These are phyloP conservation scores for Melanerpes formicivorus DNA, from an alignment of 2,113 vertebrate species.

Conservation along the genomic window DNA sequence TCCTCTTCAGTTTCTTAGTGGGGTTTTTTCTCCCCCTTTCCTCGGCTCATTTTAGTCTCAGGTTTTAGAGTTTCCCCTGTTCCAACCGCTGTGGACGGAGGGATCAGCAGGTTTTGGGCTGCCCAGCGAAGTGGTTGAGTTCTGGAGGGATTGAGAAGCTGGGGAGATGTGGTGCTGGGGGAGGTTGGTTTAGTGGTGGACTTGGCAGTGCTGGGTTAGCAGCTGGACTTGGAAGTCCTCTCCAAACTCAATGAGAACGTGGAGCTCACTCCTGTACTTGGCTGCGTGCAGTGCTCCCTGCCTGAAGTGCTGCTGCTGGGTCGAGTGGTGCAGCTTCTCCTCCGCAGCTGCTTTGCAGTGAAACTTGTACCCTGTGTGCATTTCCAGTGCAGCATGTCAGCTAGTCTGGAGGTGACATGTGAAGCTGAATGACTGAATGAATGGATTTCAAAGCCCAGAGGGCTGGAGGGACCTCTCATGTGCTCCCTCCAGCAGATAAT, in stretches of 20 bases:
- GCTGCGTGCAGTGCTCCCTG: fast-evolving
- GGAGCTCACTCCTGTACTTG: background rate
- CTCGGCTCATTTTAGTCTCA: background rate
- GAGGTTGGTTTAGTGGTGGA: background rate
- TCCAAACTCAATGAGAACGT: background rate
- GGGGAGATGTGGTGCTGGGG: background rate
- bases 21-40: too few relatives aligned
- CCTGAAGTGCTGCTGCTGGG: background rate
- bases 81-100: background rate
- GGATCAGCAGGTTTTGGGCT: fast-evolving
- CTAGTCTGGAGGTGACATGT: fast-evolving
- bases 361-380: fast-evolving
- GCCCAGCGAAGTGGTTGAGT: background rate
- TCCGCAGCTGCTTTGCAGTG: background rate
- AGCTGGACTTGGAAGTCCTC: background rate
- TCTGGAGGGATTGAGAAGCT: background rate
- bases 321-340: fast-evolving
- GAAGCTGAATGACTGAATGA: background rate
- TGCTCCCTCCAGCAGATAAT: fast-evolving
- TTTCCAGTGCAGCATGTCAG: fast-evolving
- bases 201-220: background rate
- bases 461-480: background rate
- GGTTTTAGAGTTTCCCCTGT: background rate
- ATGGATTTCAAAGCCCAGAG: background rate
- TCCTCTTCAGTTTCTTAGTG: background rate